These are phyloP conservation scores for Sebastes nivosus DNA, from an alignment of 2,797 vertebrate genomes.

Conservation along the genomic window DNA sequence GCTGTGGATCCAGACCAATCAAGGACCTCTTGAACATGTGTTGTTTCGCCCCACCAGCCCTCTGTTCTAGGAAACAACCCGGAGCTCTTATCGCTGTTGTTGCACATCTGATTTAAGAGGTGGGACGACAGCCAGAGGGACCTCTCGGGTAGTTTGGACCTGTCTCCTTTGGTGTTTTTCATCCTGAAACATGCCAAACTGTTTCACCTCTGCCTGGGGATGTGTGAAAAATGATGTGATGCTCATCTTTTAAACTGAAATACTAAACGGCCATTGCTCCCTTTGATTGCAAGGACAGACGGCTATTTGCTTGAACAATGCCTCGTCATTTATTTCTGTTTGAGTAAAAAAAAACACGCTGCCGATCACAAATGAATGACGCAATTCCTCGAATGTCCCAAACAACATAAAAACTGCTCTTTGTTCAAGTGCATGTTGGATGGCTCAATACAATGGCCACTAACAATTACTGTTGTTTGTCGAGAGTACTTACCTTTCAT, in stretches of 20 bases:
- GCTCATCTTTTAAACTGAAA: background rate
- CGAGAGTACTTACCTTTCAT: slow-evolving; percentile 69
- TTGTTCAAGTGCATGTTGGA: slow-evolving; percentile 56
- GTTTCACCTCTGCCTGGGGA: background rate
- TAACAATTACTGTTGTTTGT: slow-evolving; percentile 62
- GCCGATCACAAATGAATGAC: slow-evolving; percentile 39
- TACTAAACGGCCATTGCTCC: background rate
- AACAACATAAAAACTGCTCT: slow-evolving; percentile 22
- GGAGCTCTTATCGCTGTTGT: slow-evolving; percentile 21
- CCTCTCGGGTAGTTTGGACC: slow-evolving; percentile 3
- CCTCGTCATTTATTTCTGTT: slow-evolving; percentile 17
- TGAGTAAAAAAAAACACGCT: slow-evolving; percentile 7
- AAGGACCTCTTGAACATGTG: slow-evolving; percentile 14
- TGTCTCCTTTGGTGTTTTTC: slow-evolving; percentile 13
- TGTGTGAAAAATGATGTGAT: background rate
- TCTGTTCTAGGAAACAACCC: slow-evolving; percentile 39
- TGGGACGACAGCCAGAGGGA: slow-evolving; percentile 17
- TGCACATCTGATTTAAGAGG: slow-evolving; percentile 45
- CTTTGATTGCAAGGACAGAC: background rate
- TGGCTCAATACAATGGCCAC: slow-evolving; percentile 58
- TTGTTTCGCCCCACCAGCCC: slow-evolving; percentile 6
- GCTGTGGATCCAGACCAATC: slow-evolving; percentile 18
- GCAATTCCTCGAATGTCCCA: slow-evolving; percentile 36
- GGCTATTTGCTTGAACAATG: slow-evolving; percentile 17
- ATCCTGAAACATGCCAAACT: slow-evolving; percentile 13